Evolutionary conservation across 2,888 invertebrate species (phyloP).

Genomic region (Parelbella ahira): DNA sequence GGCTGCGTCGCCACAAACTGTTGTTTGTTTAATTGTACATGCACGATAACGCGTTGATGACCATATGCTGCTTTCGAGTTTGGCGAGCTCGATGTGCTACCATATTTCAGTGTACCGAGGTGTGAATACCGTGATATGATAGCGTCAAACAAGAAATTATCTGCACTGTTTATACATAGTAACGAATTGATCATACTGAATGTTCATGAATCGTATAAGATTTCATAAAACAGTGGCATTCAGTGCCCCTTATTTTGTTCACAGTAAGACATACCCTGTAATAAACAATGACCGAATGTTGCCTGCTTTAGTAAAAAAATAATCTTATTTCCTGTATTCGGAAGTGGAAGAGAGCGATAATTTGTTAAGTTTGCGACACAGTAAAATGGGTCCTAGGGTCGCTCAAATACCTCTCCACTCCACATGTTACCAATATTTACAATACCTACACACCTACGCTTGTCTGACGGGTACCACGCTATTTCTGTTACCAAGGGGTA

Average conservation of each 20-base stretch:
- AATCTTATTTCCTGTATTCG: conserved; percentile 17
- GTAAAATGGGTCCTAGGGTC: conserved; percentile 33
- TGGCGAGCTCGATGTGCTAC: background rate
- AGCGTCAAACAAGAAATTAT: too few species aligned
- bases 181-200: too few species aligned
- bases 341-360: conserved; percentile 14
- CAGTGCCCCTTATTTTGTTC: too few species aligned
- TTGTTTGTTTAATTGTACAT: conserved; percentile 72
- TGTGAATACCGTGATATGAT: too few species aligned
- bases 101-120: too few species aligned
- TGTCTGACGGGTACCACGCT: conserved; percentile 5
- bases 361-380: conserved; percentile 27
- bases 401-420: conserved; percentile 32
- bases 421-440: conserved; percentile 36
- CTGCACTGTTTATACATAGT: too few species aligned
- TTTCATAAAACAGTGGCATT: too few species aligned
- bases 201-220: too few species aligned
- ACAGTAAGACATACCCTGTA: too few species aligned
- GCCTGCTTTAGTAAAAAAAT: too few species aligned
- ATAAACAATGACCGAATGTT: too few species aligned
- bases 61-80: conserved; percentile 1
- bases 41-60: conserved; percentile 65
- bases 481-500: conserved; percentile 5
- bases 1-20: conserved; percentile 64
- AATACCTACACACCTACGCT: conserved; percentile 19